A percentile compares a stretch with the other conserved stretches of the same genome.
Conservation (phyloP, 2,113 vertebrate genomes). For the Platycercus adscitus region DNA sequence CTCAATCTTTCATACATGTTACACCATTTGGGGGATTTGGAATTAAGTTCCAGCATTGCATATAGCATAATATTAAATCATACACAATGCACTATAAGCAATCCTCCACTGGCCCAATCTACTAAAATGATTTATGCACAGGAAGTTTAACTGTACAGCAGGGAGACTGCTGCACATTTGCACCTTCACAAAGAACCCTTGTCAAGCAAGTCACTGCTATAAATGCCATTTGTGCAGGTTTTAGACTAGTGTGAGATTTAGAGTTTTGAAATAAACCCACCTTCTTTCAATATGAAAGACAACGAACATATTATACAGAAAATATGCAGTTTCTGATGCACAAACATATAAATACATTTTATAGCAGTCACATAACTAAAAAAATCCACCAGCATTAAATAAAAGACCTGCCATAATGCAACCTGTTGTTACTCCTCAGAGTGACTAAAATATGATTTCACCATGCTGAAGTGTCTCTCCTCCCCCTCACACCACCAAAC, state of each 20-base stretch:
- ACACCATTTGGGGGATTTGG: constrained; percentile 3
- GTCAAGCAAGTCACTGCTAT: constrained; percentile 14
- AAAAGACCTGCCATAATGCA: constrained; percentile 55
- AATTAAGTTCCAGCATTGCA: constrained; percentile 37
- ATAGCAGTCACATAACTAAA: constrained; percentile 41
- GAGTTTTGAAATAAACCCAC: constrained; percentile 30
- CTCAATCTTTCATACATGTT: not conserved
- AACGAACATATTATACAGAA: constrained; percentile 40
- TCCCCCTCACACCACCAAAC: constrained; percentile 15
- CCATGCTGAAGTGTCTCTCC: constrained; percentile 10
- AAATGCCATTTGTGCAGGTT: constrained; percentile 49
- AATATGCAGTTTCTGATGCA: constrained; percentile 43
- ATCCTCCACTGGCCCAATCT: constrained; percentile 59
- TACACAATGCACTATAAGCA: constrained; percentile 27
- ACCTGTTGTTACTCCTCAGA: constrained; percentile 44
- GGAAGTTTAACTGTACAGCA: constrained; percentile 55
- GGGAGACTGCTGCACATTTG: constrained; percentile 39
- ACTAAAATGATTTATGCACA: constrained; percentile 58
- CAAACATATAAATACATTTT: constrained; percentile 70
- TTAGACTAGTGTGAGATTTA: constrained; percentile 51
- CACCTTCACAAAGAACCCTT: constrained; percentile 55
- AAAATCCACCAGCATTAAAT: constrained; percentile 20
- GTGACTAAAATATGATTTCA: constrained; percentile 64
- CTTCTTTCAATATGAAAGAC: constrained; percentile 7
- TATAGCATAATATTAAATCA: constrained; percentile 50